Evolutionary conservation across 2,113 vertebrate species (phyloP), one percentile per base, ranked within the genome.

Genomic region (Cryptomyrus ogoouensis): DNA sequence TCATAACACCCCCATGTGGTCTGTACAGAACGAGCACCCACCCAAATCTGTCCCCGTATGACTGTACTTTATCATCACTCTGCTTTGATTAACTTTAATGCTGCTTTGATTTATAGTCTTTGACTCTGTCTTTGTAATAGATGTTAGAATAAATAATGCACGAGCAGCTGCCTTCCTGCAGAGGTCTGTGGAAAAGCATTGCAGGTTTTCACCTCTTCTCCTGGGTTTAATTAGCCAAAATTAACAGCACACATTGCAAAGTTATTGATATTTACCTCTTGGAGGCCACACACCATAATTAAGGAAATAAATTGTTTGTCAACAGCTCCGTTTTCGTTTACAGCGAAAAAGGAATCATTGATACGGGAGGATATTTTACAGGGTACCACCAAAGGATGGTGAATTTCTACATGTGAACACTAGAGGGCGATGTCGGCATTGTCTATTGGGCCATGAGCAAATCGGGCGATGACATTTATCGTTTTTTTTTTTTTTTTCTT

Each of bases 401-500:
- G 31, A 52, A 87, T 17, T 83, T 77, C 83, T 3, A 19, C 0
- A 24, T 39, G 46, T 90, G 10, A 83, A 92, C 95, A 95, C 93
- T 94, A 95, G 95, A 93, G 91, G 95, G 42, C 46, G 83, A 93
- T 94, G 93, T 93, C 89, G 90, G 62, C 91, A 94, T 90, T 52
- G 93, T 56, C 88, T 90, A 42, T 15, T 35, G 42, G 86, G 1
- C 15, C 8, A 19, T 17, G 44, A 89, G 42, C 49, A 56, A 42
- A 84, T 24, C 19, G 10, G 3, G 10, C 3, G 19, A 47, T 85
- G 39, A 80, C 35, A 35, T 80, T 80, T 7, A 80, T 39, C 0
- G 0, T 52, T 31, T 53, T 31, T 52, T 53, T 87, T 53, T 50
- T 12, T 49, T 49, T 49, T 7, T 21, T 42, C 21, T 24, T 47